A percentile compares a stretch with the other conserved stretches of the same genome.
These are phyloP conservation scores for Halcyon leucocephala DNA, from an alignment of 2,797 vertebrate species.

Conservation along the genomic window DNA sequence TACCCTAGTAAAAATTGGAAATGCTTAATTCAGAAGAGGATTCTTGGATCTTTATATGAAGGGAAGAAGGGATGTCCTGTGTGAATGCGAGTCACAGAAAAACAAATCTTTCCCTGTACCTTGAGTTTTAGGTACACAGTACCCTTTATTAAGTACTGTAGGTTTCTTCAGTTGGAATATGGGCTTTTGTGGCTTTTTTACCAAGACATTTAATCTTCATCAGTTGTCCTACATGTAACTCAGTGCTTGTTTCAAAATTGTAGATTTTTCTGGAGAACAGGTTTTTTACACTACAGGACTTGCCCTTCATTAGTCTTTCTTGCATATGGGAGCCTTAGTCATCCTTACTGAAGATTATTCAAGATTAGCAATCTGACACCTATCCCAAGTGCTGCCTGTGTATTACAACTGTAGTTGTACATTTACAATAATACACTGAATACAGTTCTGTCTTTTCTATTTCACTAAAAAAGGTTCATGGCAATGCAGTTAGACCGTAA, in stretches of 20 bases:
- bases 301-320: neutral
- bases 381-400: neutral
- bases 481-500: neutral
- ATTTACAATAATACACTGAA: neutral
- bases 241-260: neutral
- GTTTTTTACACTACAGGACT: neutral
- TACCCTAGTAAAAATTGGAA: neutral
- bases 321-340: neutral
- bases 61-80: accelerated
- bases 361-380: neutral
- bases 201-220: neutral
- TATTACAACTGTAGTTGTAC: neutral
- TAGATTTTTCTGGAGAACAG: neutral
- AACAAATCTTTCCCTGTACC: neutral
- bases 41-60: neutral
- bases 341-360: neutral
- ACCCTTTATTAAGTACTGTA: neutral
- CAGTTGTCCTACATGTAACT: neutral
- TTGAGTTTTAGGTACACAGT: neutral
- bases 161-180: neutral
- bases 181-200: neutral
- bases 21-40: neutral
- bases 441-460: neutral
- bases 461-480: neutral
- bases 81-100: neutral